Conservation (phyloP, 2,797 vertebrate species). For the Acanthurus lineatus region DNA sequence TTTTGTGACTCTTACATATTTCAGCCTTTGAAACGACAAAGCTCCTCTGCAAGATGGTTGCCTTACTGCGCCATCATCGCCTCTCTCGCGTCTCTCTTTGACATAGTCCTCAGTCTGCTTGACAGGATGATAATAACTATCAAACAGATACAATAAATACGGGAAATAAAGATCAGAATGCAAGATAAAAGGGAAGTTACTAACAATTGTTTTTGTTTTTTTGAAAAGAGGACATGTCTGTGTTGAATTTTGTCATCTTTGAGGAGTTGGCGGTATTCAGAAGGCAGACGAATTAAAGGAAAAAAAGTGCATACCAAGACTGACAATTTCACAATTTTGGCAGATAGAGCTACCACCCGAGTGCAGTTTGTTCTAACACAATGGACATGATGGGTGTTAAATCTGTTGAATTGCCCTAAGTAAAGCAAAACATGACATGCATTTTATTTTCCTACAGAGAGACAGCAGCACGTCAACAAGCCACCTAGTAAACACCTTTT, state of each 20-base stretch:
- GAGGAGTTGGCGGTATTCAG: slow-evolving; percentile 33
- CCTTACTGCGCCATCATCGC: slow-evolving; percentile 33
- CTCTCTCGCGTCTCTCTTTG: slow-evolving; percentile 48
- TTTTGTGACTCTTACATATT: slow-evolving; percentile 58
- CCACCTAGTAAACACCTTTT: slow-evolving; percentile 23
- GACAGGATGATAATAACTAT: slow-evolving; percentile 69
- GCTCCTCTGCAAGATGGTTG: slow-evolving; percentile 56
- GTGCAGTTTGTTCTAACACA: slow-evolving; percentile 33
- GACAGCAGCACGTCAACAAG: slow-evolving; percentile 9
- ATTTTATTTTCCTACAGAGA: slow-evolving; percentile 8
- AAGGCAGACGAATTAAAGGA: slow-evolving; percentile 38
- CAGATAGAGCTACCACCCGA: slow-evolving; percentile 46
- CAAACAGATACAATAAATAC: slow-evolving; percentile 72
- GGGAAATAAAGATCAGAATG: slow-evolving; percentile 65
- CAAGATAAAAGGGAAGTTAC: slow-evolving; percentile 55
- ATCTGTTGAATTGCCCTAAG: slow-evolving; percentile 30
- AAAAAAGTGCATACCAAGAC: slow-evolving; percentile 15
- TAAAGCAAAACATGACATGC: slow-evolving; percentile 16
- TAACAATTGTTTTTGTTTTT: slow-evolving; percentile 18
- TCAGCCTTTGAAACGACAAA: slow-evolving; percentile 61
- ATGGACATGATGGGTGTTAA: slow-evolving; percentile 28
- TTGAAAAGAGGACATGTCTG: slow-evolving; percentile 28
- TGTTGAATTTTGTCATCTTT: slow-evolving; percentile 39
- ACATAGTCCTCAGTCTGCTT: slow-evolving; percentile 57
- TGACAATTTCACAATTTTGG: slow-evolving; percentile 52